These are phyloP conservation scores for Heliconius sara DNA, from an alignment of 2,888 invertebrate genomes.

Conservation along the genomic window DNA sequence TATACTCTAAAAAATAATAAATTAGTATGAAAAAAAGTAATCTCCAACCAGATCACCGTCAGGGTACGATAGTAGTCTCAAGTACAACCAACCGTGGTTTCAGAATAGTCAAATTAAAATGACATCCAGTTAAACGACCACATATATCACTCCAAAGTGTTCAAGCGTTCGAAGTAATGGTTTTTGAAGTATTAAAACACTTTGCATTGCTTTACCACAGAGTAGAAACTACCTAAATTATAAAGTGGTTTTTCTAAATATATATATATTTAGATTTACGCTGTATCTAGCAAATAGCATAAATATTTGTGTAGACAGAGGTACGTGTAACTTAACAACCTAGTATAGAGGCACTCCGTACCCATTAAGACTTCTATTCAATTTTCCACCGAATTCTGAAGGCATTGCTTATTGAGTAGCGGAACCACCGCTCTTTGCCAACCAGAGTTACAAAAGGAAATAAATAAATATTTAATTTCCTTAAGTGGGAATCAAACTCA, in stretches of 20 bases:
- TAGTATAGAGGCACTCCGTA: no score
- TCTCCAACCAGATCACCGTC: neutral
- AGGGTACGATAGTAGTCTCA: neutral
- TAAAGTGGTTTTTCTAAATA: neutral
- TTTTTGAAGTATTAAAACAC: slow-evolving; percentile 27
- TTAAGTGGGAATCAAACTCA: no score
- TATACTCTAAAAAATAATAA: neutral
- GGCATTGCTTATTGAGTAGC: no score
- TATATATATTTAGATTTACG: no score
- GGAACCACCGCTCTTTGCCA: no score
- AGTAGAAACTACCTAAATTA: neutral
- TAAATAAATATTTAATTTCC: no score
- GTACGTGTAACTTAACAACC: no score
- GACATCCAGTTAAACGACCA: slow-evolving; percentile 8
- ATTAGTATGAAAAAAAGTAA: neutral
- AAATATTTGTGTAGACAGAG: no score
- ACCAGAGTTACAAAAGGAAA: no score
- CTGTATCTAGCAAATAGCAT: no score
- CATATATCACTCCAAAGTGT: slow-evolving; percentile 15
- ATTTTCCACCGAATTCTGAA: no score
- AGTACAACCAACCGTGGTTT: neutral
- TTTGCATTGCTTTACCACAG: slow-evolving; percentile 21
- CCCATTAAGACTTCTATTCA: no score
- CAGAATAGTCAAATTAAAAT: neutral
- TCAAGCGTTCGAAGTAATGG: slow-evolving; percentile 21